These are phyloP conservation scores for Urechis unicinctus DNA, from an alignment of 2,888 invertebrate species.

Conservation along the genomic window DNA sequence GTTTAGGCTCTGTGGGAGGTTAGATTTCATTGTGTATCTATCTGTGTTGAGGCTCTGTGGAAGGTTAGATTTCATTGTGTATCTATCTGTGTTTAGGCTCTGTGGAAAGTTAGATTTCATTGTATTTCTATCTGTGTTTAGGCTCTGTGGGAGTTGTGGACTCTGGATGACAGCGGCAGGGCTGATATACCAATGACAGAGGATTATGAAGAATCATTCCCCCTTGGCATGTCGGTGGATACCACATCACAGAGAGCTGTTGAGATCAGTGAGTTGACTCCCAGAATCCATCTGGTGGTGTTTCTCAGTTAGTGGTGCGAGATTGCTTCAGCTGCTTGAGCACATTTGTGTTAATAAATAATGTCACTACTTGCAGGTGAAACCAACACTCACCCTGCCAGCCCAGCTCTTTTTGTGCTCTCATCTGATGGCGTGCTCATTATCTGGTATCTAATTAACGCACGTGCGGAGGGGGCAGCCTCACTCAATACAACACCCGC, in stretches of 20 bases:
- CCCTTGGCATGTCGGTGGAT: not conserved
- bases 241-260: not conserved
- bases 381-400: constrained; percentile 61
- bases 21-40: too few relatives aligned
- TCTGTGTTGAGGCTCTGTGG: too few relatives aligned
- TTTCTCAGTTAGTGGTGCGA: too few relatives aligned
- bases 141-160: constrained; percentile 86
- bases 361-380: constrained; percentile 46
- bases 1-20: too few relatives aligned
- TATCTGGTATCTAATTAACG: constrained; percentile 61
- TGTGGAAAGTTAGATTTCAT: too few relatives aligned
- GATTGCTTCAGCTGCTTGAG: too few relatives aligned
- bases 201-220: not conserved
- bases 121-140: too few relatives aligned
- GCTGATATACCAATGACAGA: constrained; percentile 67
- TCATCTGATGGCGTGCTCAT: constrained; percentile 72
- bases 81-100: too few relatives aligned
- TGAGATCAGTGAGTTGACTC: not conserved
- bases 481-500: too few relatives aligned
- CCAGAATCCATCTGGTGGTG: too few relatives aligned
- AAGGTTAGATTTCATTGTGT: too few relatives aligned
- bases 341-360: not conserved
- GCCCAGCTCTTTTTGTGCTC: constrained; percentile 72
- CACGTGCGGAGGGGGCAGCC: constrained; percentile 1
- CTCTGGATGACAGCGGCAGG: constrained; percentile 68